Evolutionary conservation across 2,113 vertebrate species (phyloP), one percentile per base, ranked within the genome.

Genomic region (Neotoma lepida): DNA sequence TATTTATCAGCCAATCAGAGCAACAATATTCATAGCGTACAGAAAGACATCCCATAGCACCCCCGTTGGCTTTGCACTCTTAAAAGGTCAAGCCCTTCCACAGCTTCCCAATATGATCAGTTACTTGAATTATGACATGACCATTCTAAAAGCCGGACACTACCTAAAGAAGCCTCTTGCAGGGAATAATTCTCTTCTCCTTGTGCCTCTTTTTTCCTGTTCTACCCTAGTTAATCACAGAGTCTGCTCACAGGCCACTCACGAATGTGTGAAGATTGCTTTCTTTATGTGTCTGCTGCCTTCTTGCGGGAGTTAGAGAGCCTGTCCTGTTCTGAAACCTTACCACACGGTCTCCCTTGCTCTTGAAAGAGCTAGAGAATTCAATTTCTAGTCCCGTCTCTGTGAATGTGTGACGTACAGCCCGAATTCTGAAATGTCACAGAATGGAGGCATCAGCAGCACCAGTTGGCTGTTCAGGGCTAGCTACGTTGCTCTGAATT

Each of bases 1-100:
- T 51, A 51, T 51, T 51, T 51, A 51, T 14, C 51, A 51, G 14
- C 51, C 51, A 51, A 51, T 51, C 51, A 51, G 51, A 51, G 12
- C 51, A 51, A 51, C 51, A 51, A 51, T 51, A 51, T 51, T 51
- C 51, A 51, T 2, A 51, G 13, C 3, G 13, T 51, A 51, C 51
- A 51, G 51, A 51, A 51, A 51, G 51, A 51, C 51, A 51, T 51
- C 22, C 63, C 22, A 4, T 15, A 56, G 15, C 28, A 14, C 28
- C 28, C 28, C 30, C 2, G 4, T 5, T 44, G 18, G 26, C 66
- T 51, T 6, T 2, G 4, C 49, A 0, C 30, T 51, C 66, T 41
- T 39, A 9, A 80, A 51, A 68, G 58, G 5, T 17, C 0, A 0
- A 0, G 4, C 35, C n/a, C 2, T 46, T 4, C 30, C 12, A 20